These are phyloP conservation scores for Otocyon megalotis DNA, from an alignment of 2,113 vertebrate genomes.

Conservation along the genomic window DNA sequence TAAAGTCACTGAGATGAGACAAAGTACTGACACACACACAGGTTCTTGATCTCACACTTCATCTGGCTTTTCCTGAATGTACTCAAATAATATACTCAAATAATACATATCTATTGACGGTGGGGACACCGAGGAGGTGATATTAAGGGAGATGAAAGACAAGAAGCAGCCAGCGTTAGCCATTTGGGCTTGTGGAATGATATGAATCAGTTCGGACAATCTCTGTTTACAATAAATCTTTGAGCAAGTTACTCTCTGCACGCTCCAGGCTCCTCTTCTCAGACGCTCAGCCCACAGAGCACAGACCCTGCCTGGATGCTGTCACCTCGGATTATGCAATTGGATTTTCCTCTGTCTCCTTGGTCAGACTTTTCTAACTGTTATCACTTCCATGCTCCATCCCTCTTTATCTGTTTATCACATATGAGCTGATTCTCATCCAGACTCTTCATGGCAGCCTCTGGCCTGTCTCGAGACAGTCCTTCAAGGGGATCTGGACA, in stretches of 20 bases:
- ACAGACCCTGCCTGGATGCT: slow-evolving; percentile 64
- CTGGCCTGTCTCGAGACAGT: neutral
- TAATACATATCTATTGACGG: neutral
- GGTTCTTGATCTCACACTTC: neutral
- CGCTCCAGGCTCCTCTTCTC: neutral
- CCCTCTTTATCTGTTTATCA: slow-evolving; percentile 64
- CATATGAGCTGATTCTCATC: neutral
- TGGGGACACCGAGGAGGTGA: neutral
- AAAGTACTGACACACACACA: neutral
- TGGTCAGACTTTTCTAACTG: neutral
- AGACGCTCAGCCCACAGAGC: slow-evolving; percentile 26
- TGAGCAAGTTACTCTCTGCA: neutral
- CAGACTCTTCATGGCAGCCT: slow-evolving; percentile 16
- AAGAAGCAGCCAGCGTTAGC: slow-evolving; percentile 1
- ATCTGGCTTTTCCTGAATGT: neutral
- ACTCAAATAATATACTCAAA: neutral
- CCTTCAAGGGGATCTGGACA: slow-evolving; percentile 34
- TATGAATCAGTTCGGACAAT: slow-evolving; percentile 45
- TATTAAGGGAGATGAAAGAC: slow-evolving; percentile 30
- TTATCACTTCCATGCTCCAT: slow-evolving; percentile 12
- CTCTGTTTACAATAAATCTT: slow-evolving; percentile 70
- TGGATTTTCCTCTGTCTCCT: slow-evolving; percentile 47
- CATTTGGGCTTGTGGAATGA: neutral
- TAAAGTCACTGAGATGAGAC: neutral
- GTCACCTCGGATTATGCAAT: slow-evolving; percentile 64